A percentile compares a stretch with the other conserved stretches of the same genome.
These are phyloP conservation scores for Leptosomus discolor DNA, from an alignment of 2,113 vertebrate species.

Conservation along the genomic window DNA sequence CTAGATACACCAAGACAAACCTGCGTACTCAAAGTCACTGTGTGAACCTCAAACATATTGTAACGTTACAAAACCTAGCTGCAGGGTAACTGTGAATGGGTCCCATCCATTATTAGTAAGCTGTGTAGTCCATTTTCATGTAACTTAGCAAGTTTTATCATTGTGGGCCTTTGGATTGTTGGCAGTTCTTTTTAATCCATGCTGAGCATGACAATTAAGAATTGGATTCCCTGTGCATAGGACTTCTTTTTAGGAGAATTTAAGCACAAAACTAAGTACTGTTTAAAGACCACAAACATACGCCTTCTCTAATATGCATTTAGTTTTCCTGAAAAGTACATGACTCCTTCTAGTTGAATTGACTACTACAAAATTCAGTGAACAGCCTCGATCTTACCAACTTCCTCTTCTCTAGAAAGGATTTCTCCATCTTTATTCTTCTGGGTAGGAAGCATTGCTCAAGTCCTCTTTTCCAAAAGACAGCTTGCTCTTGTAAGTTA, in stretches of 20 bases:
- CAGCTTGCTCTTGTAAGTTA: slow-evolving; percentile 12
- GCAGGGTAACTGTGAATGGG: not conserved
- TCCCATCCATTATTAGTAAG: not conserved
- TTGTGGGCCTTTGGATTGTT: not conserved
- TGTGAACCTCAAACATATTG: not conserved
- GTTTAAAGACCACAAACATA: not conserved
- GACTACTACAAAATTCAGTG: not conserved
- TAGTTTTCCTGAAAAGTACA: not conserved
- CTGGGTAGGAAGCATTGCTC: slow-evolving; percentile 22
- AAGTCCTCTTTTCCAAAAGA: slow-evolving; percentile 24
- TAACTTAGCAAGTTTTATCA: not conserved
- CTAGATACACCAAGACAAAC: not conserved
- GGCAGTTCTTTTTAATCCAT: not conserved
- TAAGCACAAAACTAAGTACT: not conserved
- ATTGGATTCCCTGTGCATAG: not conserved
- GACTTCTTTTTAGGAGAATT: not conserved
- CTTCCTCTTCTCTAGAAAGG: slow-evolving; percentile 29
- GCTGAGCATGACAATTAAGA: not conserved
- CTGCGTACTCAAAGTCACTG: not conserved
- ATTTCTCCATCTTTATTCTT: slow-evolving; percentile 41
- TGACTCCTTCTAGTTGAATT: not conserved
- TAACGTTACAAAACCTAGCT: not conserved
- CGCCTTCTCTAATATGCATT: not conserved
- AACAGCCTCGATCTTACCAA: not conserved
- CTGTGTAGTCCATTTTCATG: not conserved